phyloP scores from a whole-genome alignment of 2,888 invertebrate genomes.

The Leptopilina drosophilae region DNA sequence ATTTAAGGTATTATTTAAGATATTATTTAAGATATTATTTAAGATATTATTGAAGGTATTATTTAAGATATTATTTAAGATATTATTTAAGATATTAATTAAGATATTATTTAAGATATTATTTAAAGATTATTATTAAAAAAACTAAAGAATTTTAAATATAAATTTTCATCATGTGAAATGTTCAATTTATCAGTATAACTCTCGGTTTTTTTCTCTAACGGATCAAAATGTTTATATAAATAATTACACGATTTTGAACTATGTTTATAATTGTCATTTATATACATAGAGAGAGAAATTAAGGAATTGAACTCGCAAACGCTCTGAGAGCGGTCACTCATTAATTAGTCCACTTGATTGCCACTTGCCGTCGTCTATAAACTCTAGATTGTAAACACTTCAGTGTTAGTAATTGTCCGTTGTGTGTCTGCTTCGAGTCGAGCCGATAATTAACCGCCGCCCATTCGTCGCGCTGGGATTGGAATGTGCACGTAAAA shows the following conservation, averaged over 20 bases:
- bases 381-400: conserved; percentile 71
- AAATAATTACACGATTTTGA: too few relatives aligned
- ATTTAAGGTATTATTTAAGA: too few relatives aligned
- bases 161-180: too few relatives aligned
- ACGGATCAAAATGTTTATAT: too few relatives aligned
- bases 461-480: conserved; percentile 58
- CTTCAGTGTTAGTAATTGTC: conserved; percentile 67
- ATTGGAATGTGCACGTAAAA: conserved; percentile 54
- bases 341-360: conserved; percentile 67
- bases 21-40: too few relatives aligned
- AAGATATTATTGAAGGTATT: too few relatives aligned
- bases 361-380: conserved; percentile 59
- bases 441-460: conserved; percentile 58
- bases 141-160: too few relatives aligned
- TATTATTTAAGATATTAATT: too few relatives aligned
- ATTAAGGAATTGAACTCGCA: conserved; percentile 67
- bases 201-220: too few relatives aligned
- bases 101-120: too few relatives aligned
- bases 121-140: too few relatives aligned
- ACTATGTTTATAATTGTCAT: conserved; percentile 64
- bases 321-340: conserved; percentile 55
- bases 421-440: conserved; percentile 61
- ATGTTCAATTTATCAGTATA: neutral
- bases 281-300: conserved; percentile 48
- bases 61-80: too few relatives aligned